phyloP scores from a whole-genome alignment of 2,113 vertebrate genomes.

The Cricetomys ansorgei region DNA sequence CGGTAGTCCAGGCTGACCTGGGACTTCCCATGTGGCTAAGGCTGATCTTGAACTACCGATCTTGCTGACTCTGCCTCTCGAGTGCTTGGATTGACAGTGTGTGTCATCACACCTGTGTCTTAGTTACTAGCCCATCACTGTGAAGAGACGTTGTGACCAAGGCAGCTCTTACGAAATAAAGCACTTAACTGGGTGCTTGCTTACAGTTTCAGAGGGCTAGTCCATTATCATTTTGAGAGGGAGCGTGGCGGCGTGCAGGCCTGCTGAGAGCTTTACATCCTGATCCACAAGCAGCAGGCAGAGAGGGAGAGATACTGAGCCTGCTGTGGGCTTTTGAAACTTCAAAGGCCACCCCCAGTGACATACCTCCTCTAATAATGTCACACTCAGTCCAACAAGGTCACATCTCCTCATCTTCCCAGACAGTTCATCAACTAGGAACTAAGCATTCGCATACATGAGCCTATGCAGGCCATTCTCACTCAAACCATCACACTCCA shows the following conservation, averaged over 20 bases:
- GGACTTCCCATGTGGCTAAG: not conserved
- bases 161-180: not conserved
- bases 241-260: not conserved
- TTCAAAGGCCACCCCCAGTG: not conserved
- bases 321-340: not conserved
- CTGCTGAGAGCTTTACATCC: not conserved
- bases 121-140: not conserved
- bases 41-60: not conserved
- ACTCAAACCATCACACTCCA: not conserved
- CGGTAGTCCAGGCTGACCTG: not conserved
- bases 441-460: not conserved
- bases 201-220: not conserved
- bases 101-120: not conserved
- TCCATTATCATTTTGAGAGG: not conserved
- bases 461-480: not conserved
- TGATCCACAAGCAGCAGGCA: not conserved
- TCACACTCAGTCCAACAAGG: not conserved
- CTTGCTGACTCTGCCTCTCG: not conserved
- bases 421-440: not conserved
- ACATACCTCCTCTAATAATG: not conserved
- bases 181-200: not conserved
- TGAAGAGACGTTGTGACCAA: not conserved
- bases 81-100: not conserved
- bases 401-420: not conserved
- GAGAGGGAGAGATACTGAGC: not conserved